Conservation (phyloP, 2,888 invertebrate species). For the Dryococelus australis region DNA sequence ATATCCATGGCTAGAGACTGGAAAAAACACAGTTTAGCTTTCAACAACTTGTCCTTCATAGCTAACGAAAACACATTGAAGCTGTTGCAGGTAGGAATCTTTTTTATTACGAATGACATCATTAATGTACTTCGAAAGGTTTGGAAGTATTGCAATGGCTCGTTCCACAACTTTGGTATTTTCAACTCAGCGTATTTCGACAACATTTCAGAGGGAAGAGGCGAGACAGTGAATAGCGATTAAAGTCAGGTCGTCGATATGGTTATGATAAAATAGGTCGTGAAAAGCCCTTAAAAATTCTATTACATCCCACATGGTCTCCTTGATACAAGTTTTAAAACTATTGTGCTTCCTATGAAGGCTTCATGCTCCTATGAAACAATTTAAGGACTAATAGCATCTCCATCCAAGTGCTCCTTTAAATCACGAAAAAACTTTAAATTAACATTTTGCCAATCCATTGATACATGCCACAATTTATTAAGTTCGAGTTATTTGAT, state of each 20-base stretch:
- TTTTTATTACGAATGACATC: not conserved
- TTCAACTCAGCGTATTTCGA: not conserved
- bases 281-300: not conserved
- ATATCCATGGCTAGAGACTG: not conserved
- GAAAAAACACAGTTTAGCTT: not conserved
- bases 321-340: not conserved
- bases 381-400: not conserved
- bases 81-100: not conserved
- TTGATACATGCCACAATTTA: not conserved
- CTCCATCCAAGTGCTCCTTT: not conserved
- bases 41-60: not conserved
- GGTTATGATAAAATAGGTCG: not conserved
- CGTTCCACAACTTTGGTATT: not conserved
- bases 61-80: not conserved
- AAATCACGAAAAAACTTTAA: not conserved
- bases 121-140: not conserved
- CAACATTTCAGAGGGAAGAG: not conserved
- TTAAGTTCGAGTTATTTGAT: not conserved
- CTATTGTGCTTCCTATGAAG: not conserved
- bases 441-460: conserved; percentile 1
- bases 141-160: not conserved
- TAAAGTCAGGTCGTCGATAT: not conserved
- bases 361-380: not conserved
- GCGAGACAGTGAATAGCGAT: not conserved
- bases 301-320: not conserved